These are phyloP conservation scores for Stomatorhinus walkeri DNA, from an alignment of 2,797 vertebrate species.

Conservation along the genomic window DNA sequence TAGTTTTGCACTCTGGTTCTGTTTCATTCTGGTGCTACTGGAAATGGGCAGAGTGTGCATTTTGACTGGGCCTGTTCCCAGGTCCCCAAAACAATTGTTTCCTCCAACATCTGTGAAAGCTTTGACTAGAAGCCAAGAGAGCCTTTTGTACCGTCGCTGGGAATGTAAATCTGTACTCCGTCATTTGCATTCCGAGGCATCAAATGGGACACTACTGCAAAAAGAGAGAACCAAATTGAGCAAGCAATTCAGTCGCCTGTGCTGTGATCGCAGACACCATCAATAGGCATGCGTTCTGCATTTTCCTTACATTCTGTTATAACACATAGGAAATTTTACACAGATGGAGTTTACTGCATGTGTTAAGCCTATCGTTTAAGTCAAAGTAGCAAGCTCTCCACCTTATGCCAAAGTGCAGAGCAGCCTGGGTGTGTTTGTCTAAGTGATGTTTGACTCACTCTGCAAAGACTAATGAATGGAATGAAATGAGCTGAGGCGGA, in stretches of 20 bases:
- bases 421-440: neutral
- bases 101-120: slow-evolving; percentile 10
- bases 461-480: neutral
- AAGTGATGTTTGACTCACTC: neutral
- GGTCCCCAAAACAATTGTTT: neutral
- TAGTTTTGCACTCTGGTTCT: neutral
- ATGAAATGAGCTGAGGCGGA: neutral
- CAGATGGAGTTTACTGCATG: neutral
- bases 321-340: neutral
- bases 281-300: neutral
- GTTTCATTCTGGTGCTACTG: neutral
- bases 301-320: neutral
- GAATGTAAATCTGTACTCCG: neutral
- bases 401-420: neutral
- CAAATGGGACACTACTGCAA: neutral
- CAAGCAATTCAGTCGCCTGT: neutral
- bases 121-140: neutral
- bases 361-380: neutral
- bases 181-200: slow-evolving; percentile 3
- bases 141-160: neutral
- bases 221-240: neutral
- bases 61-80: slow-evolving; percentile 4
- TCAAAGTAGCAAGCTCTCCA: neutral
- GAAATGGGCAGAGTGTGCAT: slow-evolving; percentile 2
- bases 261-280: neutral